Base-by-base conservation (phyloP, 1,140 invertebrate species). In the Branchinecta lynchi region DNA sequence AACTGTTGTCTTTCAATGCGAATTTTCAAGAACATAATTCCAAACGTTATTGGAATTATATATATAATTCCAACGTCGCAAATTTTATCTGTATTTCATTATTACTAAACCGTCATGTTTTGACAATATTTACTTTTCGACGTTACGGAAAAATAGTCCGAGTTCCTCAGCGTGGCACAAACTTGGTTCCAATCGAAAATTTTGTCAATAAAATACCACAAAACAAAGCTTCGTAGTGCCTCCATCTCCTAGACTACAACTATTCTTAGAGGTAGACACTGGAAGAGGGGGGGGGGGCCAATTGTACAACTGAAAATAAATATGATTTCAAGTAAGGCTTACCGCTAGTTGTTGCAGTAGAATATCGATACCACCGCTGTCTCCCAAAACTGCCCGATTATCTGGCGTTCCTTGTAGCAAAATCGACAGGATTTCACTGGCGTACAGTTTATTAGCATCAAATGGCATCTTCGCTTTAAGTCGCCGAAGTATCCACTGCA, bases 401-500 rank as follows among this genome's bases (percentile, higher is more conserved):
- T 90, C 89, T 73, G 87, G 85, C 73, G 88, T 89, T 70, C 89
- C 87, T 82, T 99, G 96, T 43, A 99, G 79, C 9, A 99, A 79
- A 78, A 98, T 98, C 43, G 95, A 93, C 15, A 99, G 79, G 67
- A 99, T 89, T 85, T 99, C 96, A 79, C 89, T 95, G 12, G 87
- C 87, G 80, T 98, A 99, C 43, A 98, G 80, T 81, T 98, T 98
- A 76, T 98, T 99, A 0, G 84, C 86, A 83, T 98, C 93, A 82
- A 98, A 98, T 65, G 90, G 89, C 45, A 89, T 82, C 81, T 89
- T 89, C 10, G 85, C 84, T 82, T 91, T 88, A 45, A 95, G 81
- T 75, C 95, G 83, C 79, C 93, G 92, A 0, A 99, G 78, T 32
- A 99, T 79, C 94, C 95, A 99, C 71, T 87, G 84, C 73, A 99